A percentile compares a stretch with the other conserved stretches of the same genome.
Conservation (phyloP, 2,797 vertebrate genomes). For the Halcyon badia region DNA sequence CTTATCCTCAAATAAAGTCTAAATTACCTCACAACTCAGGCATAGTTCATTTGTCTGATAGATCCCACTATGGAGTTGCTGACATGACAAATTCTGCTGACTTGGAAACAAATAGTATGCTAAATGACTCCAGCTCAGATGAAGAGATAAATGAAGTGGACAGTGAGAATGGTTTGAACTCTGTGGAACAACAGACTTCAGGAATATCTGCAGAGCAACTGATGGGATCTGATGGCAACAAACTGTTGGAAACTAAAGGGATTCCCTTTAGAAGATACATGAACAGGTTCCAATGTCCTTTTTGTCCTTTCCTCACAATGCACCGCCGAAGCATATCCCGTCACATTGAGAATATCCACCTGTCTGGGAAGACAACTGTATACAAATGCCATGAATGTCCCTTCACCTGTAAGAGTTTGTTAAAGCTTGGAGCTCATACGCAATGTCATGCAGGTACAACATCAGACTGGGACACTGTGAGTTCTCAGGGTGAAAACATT, state of each 20-base stretch:
- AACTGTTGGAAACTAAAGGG: slow-evolving; percentile 93
- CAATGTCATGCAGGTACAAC: slow-evolving; percentile 86
- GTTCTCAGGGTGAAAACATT: too few relatives aligned
- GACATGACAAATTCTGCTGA: too few relatives aligned
- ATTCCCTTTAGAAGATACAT: slow-evolving; percentile 93
- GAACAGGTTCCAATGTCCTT: slow-evolving; percentile 96
- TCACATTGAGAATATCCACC: slow-evolving; percentile 96
- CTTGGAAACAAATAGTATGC: slow-evolving; percentile 49
- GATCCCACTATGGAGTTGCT: too few relatives aligned
- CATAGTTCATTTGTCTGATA: too few relatives aligned
- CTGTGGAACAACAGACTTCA: too few relatives aligned
- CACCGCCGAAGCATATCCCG: slow-evolving; percentile 94
- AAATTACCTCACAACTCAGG: slow-evolving; percentile 53
- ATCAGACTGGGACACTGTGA: slow-evolving; percentile 71
- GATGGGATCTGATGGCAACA: slow-evolving; percentile 91
- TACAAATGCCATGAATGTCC: slow-evolving; percentile 95
- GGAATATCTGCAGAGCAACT: slow-evolving; percentile 82
- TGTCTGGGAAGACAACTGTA: slow-evolving; percentile 92
- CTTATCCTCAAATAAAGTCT: slow-evolving; percentile 86
- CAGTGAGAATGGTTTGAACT: slow-evolving; percentile 77
- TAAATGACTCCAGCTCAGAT: slow-evolving; percentile 92
- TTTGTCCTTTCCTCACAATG: slow-evolving; percentile 96
- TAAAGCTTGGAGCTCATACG: slow-evolving; percentile 90
- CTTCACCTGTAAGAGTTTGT: slow-evolving; percentile 93
- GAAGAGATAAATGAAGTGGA: slow-evolving; percentile 73